Percentiles rank a stretch among this genome's conserved stretches.
Evolutionary conservation across 92 coral and sea anemone species (phyloP).

Genomic region (Bergia sp.): DNA sequence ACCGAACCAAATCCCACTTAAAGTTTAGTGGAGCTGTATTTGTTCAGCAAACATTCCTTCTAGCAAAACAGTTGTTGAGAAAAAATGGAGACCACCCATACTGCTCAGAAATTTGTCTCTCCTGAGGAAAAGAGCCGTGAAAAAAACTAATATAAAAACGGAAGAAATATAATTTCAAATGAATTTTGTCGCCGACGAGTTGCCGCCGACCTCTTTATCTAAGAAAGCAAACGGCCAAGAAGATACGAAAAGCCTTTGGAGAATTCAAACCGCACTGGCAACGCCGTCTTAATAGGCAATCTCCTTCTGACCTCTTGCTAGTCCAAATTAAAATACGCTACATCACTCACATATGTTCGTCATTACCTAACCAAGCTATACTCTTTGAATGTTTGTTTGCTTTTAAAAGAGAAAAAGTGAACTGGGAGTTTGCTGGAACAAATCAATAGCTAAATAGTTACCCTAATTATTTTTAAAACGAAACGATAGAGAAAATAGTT

Average conservation of each 20-base stretch:
- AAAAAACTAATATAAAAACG: not conserved
- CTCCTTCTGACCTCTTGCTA: constrained; percentile 15
- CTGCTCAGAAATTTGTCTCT: not conserved
- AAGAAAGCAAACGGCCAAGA: constrained; percentile 13
- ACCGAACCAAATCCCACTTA: constrained; percentile 17
- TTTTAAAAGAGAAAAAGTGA: not conserved
- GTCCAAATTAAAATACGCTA: not conserved
- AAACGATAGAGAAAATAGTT: no score
- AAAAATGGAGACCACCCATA: constrained; percentile 25
- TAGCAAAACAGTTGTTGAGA: not conserved
- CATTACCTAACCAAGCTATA: not conserved
- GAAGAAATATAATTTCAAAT: not conserved
- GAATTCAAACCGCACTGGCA: constrained; percentile 39
- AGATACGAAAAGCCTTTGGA: constrained; percentile 19
- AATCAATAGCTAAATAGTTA: not conserved
- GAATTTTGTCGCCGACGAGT: constrained; percentile 8
- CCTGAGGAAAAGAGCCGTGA: not conserved
- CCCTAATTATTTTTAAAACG: not conserved
- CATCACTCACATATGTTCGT: constrained; percentile 6
- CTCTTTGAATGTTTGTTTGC: not conserved
- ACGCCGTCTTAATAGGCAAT: not conserved
- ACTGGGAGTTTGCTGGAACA: not conserved
- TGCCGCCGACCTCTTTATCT: constrained; percentile 23
- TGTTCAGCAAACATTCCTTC: constrained; percentile 26
- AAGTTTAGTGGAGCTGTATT: constrained; percentile 15